Base-by-base conservation (phyloP, 1,140 invertebrate genomes). In the Kradibia gibbosae region DNA sequence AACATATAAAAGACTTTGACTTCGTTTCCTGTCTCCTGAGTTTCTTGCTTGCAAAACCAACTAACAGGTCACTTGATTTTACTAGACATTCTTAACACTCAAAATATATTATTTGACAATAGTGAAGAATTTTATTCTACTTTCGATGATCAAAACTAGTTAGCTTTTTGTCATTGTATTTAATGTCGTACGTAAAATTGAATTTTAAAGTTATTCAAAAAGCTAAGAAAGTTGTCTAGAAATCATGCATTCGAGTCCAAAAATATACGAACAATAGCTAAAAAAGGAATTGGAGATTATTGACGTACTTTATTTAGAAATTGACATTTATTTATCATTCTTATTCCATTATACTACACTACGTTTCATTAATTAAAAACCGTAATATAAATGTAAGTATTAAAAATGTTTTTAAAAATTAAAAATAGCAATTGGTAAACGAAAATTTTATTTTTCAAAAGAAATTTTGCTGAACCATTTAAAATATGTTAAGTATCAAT, bases 71-170 rank as follows among this genome's bases (percentile, higher is more conserved):
- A 50, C 42, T 62, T 11, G 8, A 48, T 80, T 80, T 80, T 75
- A 75, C 53, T 5, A 8, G 2, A 20, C 20, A 31, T 73, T 72
- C 60, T 55, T 42, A 31, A n/a, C 15, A 55, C 60, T 55, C 42
- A 60, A 70, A 75, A 81, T 67, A 76, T 76, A 70, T 76, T 72
- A 79, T 79, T 79, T 67, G 31, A 22, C 48, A n/a, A 10, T 62
- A 0, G 45, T 55, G 65, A 74, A 34, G 48, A 81, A 75, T 81
- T 75, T 81, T 53, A 75, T 70, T 60, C 72, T 45, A 81, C 60
- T 81, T 70, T 72, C 72, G 79, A n/a, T 45, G 60, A 80, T 80
- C 50, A 45, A 70, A 81, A 81, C 79, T 72, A 81, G 79, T 81
- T 76, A 67, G 7, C 25, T 28, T 53, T 17, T 36, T 36, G 67